phyloP scores from a whole-genome alignment of 2,888 invertebrate species.

The Eupithecia insigniata region DNA sequence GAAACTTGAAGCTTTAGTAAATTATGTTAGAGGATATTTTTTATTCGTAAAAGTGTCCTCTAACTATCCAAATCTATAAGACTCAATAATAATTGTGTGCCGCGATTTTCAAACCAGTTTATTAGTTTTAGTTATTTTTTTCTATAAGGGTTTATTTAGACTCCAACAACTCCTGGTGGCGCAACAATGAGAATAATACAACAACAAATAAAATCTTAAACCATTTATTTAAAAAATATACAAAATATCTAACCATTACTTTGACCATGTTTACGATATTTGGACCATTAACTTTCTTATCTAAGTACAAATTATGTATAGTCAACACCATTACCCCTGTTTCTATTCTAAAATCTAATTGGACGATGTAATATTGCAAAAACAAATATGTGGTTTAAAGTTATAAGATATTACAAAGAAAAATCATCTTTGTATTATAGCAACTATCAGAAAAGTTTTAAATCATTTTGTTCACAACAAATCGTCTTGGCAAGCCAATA shows the following conservation, averaged over 20 bases:
- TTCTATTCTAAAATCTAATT: slow-evolving; percentile 46
- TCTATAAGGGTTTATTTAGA: too few species aligned
- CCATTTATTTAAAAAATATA: slow-evolving; percentile 65
- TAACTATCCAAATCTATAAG: too few species aligned
- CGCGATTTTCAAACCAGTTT: too few species aligned
- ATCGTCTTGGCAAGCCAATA: slow-evolving; percentile 52
- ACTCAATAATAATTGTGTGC: too few species aligned
- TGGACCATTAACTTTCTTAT: slow-evolving; percentile 44
- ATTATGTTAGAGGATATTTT: too few species aligned
- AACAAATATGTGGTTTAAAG: neutral
- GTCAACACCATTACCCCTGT: slow-evolving; percentile 66
- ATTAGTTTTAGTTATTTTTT: too few species aligned
- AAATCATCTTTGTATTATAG: neutral
- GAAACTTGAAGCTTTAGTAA: too few species aligned
- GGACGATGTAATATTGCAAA: slow-evolving; percentile 11
- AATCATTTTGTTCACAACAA: neutral
- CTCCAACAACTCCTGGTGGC: too few species aligned
- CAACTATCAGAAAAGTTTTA: neutral
- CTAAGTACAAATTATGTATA: slow-evolving; percentile 61
- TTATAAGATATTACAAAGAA: neutral
- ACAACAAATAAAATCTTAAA: slow-evolving; percentile 43
- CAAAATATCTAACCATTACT: slow-evolving; percentile 50
- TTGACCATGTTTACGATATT: slow-evolving; percentile 39
- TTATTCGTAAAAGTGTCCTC: too few species aligned
- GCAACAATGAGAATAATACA: slow-evolving; percentile 3